Evolutionary conservation across 2,113 vertebrate species (phyloP).

Genomic region (Xyliphius kryptos): DNA sequence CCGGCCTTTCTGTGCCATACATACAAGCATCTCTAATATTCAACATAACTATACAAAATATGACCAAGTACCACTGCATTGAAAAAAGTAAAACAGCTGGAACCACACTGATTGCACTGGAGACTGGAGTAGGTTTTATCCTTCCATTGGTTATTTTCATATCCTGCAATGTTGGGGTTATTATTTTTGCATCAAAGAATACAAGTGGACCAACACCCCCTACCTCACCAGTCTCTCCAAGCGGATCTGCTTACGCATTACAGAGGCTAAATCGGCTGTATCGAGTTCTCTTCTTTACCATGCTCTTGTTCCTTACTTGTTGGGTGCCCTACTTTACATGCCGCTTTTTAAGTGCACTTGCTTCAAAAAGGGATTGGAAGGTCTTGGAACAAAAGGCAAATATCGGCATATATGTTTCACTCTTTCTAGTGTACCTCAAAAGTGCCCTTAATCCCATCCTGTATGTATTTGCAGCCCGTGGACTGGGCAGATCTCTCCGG

Average conservation of each 20-base stretch:
- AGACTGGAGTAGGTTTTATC: conserved; percentile 60
- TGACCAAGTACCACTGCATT: conserved; percentile 24
- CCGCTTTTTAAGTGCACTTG: conserved; percentile 55
- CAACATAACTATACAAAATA: rapidly evolving
- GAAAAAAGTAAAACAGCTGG: conserved; percentile 21
- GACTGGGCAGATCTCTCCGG: conserved; percentile 55
- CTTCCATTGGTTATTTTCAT: conserved; percentile 64
- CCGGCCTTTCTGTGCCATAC: conserved; percentile 55
- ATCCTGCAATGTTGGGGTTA: conserved; percentile 59
- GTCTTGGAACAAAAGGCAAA: rapidly evolving
- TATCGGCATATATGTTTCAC: conserved; percentile 41
- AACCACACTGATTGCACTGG: conserved; percentile 48
- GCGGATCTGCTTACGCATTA: conserved; percentile 17
- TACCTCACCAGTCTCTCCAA: neutral
- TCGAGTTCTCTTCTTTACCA: conserved; percentile 63
- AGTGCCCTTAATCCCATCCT: conserved; percentile 65
- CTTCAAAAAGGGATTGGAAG: rapidly evolving
- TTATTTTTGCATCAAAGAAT: conserved; percentile 42
- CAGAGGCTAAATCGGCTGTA: conserved; percentile 59
- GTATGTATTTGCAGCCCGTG: conserved; percentile 66
- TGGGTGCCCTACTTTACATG: conserved; percentile 71
- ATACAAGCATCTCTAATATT: conserved; percentile 29
- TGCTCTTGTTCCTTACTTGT: conserved; percentile 68
- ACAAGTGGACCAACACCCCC: conserved; percentile 30
- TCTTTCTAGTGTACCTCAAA: conserved; percentile 67